Conservation (phyloP, 2,113 vertebrate species). For the Cyanoderma ruficeps region DNA sequence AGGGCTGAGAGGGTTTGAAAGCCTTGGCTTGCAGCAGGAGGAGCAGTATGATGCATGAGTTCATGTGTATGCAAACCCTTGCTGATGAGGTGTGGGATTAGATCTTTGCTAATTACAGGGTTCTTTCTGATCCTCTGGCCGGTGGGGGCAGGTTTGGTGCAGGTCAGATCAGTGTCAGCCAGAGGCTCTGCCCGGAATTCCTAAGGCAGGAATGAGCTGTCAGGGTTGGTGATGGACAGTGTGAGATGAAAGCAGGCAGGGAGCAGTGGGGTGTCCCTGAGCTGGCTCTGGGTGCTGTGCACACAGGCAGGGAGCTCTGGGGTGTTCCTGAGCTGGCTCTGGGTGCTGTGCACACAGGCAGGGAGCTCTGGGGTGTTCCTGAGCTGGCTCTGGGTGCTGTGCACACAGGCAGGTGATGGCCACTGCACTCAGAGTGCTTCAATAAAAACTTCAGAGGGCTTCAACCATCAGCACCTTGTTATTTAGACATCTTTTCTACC, state of each 20-base stretch:
- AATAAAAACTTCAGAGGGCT: no score
- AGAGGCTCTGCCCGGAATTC: conserved; percentile 18
- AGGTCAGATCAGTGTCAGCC: neutral
- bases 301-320: no score
- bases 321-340: no score
- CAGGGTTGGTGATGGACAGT: neutral
- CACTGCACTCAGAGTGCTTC: no score
- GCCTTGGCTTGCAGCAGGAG: conserved; percentile 33
- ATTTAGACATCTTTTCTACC: no score
- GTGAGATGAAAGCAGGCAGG: conserved; percentile 22
- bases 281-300: no score
- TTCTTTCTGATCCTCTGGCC: conserved; percentile 48
- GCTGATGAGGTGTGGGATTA: conserved; percentile 56
- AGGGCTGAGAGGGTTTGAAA: neutral
- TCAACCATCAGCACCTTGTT: no score
- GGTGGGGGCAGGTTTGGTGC: conserved; percentile 7
- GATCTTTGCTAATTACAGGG: neutral
- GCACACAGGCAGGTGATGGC: no score
- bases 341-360: no score
- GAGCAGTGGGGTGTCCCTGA: no score
- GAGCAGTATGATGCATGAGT: conserved; percentile 7
- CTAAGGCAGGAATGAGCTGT: conserved; percentile 3
- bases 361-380: no score
- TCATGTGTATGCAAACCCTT: conserved; percentile 29
- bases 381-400: no score